These are phyloP conservation scores for Agrochola circellaris DNA, from an alignment of 2,888 invertebrate species.

Conservation along the genomic window DNA sequence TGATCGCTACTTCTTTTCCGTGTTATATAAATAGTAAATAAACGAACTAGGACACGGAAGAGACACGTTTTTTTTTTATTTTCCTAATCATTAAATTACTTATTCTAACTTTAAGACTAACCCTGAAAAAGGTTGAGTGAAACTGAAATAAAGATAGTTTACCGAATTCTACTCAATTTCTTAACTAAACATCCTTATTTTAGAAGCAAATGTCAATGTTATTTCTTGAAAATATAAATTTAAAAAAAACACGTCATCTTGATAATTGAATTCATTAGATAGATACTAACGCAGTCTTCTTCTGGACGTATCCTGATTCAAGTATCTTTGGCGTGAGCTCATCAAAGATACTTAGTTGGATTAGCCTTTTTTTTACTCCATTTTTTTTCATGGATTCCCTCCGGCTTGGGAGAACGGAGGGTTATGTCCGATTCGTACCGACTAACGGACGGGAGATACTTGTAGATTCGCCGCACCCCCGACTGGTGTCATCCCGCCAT, in stretches of 20 bases:
- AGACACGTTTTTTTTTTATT: slow-evolving; percentile 3
- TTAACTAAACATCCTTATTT: not conserved
- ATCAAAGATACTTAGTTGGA: not conserved
- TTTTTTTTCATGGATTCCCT: no score
- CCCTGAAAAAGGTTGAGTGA: slow-evolving; percentile 21
- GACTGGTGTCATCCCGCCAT: no score
- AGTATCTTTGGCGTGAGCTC: not conserved
- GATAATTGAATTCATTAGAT: not conserved
- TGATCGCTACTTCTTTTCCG: not conserved
- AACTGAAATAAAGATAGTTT: not conserved
- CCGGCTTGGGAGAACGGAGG: no score
- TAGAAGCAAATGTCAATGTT: not conserved
- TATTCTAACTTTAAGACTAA: slow-evolving; percentile 24
- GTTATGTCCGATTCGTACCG: no score
- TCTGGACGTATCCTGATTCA: not conserved
- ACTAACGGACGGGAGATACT: no score
- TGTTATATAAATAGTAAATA: slow-evolving; percentile 18
- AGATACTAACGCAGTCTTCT: not conserved
- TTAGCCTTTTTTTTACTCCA: not conserved
- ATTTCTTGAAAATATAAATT: not conserved
- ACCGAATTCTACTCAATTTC: slow-evolving; percentile 1
- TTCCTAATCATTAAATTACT: slow-evolving; percentile 7
- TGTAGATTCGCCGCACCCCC: no score
- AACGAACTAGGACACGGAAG: not conserved
- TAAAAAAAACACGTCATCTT: not conserved